Percentiles rank a stretch among this genome's conserved stretches.
phyloP scores from a whole-genome alignment of 2,113 vertebrate species.

The Rhinoptilus africanus region DNA sequence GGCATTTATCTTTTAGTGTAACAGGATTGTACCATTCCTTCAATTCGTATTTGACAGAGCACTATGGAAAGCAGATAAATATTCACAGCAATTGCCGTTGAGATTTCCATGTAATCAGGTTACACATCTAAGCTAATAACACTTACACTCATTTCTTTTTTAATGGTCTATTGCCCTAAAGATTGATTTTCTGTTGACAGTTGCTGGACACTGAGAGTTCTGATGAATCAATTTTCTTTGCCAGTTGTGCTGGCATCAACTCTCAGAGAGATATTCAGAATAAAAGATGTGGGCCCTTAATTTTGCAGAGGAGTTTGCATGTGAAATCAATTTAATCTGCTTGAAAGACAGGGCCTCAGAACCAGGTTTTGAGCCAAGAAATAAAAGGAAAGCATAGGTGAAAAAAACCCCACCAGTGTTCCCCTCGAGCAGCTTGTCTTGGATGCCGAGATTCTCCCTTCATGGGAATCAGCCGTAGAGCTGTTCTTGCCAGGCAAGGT shows the following conservation, averaged over 20 bases:
- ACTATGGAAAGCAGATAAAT: constrained; percentile 22
- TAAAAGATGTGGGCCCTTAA: not conserved
- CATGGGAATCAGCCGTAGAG: not conserved
- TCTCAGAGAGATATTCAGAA: not conserved
- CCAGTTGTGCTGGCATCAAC: not conserved
- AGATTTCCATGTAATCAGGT: not conserved
- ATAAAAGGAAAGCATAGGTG: not conserved
- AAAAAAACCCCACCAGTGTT: not conserved
- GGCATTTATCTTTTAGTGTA: not conserved
- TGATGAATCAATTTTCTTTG: not conserved
- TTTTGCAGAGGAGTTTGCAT: not conserved
- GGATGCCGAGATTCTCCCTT: not conserved
- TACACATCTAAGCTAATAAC: constrained; percentile 20
- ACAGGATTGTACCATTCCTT: not conserved
- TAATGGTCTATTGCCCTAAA: not conserved
- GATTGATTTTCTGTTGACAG: constrained; percentile 37
- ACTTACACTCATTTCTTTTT: not conserved
- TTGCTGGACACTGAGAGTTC: not conserved
- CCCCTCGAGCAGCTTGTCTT: not conserved
- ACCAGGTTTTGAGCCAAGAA: not conserved
- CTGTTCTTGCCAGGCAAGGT: not conserved
- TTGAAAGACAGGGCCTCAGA: not conserved
- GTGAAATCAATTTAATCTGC: not conserved
- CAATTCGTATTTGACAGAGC: constrained; percentile 8
- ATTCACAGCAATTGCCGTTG: not conserved